Base-by-base conservation (phyloP, 2,888 invertebrate species). In the Digitonthophagus gazella region DNA sequence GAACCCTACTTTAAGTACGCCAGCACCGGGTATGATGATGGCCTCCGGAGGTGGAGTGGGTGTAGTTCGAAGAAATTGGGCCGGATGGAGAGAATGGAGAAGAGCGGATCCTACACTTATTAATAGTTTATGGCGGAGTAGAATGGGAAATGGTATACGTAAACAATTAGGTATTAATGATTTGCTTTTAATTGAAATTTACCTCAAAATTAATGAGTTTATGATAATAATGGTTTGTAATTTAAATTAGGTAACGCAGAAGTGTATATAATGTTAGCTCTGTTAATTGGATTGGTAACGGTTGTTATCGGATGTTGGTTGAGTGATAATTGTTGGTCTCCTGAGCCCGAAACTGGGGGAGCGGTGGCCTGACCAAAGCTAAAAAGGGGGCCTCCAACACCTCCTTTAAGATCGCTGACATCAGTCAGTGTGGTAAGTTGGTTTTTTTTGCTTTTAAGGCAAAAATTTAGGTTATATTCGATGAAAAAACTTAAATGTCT, bases 301-400 rank as follows among this genome's bases (percentile, higher is more conserved):
- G 90, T 91, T 69, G 90, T 91, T 75, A 89, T 91, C 76, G 91
- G 91, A 75, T 91, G 91, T 83, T 91, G 91, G 91, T 84, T 91
- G 69, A 90, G 90, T 54, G 91, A 91, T 87, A 91, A 91, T 84
- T 91, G 91, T 82, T 91, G 91, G 91, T 90, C 91, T 67, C 90
- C 91, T 74, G 91, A 91, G 80, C 90, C 91, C 69, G 89, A 90
- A 78, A 87, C 87, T 78, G 83, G 85, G 69, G 83, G 89, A 78
- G 88, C 89, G 76, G 86, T 89, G 80, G 90, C 90, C 84, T 91
- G 90, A 90, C 89, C 88, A 75, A 85, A 85, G 85, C 82, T 84
- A 84, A 87, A 87, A 85, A 86, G 87, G 84, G 85, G 83, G 76
- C 86, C 87, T 84, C 84, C 58, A 58, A 54, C 65, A 56, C 68